These are phyloP conservation scores for Poecilia picta DNA, from an alignment of 2,797 vertebrate genomes.

Conservation along the genomic window DNA sequence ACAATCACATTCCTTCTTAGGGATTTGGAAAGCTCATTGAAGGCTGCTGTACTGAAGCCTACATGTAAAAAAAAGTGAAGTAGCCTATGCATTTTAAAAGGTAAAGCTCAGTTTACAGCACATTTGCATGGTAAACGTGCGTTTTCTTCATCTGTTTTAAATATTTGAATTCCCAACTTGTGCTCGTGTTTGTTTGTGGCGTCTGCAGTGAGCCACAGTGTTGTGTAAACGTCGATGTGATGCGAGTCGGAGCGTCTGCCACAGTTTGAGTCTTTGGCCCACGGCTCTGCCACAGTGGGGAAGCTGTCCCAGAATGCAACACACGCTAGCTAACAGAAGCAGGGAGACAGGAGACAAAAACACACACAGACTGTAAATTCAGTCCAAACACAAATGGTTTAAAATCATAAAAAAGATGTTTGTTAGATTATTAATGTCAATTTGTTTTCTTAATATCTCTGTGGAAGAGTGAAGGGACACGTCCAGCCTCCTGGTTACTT, in stretches of 20 bases:
- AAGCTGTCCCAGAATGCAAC: slow-evolving; percentile 11
- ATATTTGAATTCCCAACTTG: neutral
- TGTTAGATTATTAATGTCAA: neutral
- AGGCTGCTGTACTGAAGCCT: neutral
- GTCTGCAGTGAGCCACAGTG: slow-evolving; percentile 14
- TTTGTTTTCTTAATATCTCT: neutral
- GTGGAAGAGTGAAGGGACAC: slow-evolving; percentile 15
- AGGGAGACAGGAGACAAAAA: slow-evolving; percentile 17
- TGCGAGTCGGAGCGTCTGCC: slow-evolving; percentile 66
- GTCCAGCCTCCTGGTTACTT: slow-evolving; percentile 52
- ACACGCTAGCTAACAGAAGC: slow-evolving; percentile 14
- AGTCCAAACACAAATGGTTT: slow-evolving; percentile 2
- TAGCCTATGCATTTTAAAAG: neutral
- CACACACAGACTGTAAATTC: neutral
- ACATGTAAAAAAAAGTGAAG: neutral
- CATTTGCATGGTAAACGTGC: neutral
- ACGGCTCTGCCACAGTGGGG: slow-evolving; percentile 31
- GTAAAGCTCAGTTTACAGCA: neutral
- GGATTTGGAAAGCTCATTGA: neutral
- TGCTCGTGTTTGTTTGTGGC: slow-evolving; percentile 1
- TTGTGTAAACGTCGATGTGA: slow-evolving; percentile 16
- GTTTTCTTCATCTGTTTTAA: neutral
- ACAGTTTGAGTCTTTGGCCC: slow-evolving; percentile 34
- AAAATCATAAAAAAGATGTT: slow-evolving; percentile 8
- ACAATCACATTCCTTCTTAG: neutral